Percentiles rank a stretch among this genome's conserved stretches.
Conservation (phyloP, 2,797 vertebrate genomes). For the Melanotaenia trifasciata region DNA sequence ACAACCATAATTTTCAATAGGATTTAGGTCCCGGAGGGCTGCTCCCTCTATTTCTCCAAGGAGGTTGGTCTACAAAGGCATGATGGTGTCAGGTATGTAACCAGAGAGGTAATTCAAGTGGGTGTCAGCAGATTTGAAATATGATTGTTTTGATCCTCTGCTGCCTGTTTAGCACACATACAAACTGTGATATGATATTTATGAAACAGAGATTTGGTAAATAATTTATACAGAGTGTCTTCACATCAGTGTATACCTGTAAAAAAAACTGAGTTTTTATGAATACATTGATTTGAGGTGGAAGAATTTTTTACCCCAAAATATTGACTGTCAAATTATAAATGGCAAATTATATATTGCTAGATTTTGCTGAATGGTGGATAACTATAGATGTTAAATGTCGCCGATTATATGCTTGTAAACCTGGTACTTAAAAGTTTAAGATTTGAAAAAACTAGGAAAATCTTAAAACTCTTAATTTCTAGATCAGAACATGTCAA, state of each 20-base stretch:
- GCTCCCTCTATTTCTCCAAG: conserved; percentile 66
- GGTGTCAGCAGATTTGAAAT: not conserved
- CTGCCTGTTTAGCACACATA: not conserved
- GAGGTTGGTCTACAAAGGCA: conserved; percentile 24
- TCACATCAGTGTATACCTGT: not conserved
- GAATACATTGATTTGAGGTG: not conserved
- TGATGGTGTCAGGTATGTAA: not conserved
- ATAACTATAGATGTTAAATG: no score
- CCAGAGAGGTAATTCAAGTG: not conserved
- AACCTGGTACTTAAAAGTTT: not conserved
- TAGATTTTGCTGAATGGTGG: not conserved
- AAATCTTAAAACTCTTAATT: not conserved
- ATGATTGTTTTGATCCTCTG: not conserved
- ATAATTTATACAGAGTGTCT: not conserved
- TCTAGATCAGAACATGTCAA: not conserved
- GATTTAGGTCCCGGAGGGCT: conserved; percentile 37
- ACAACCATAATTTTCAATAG: conserved; percentile 62
- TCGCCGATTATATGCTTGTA: no score
- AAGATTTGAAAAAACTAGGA: not conserved
- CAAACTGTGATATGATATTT: not conserved
- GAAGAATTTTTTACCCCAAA: not conserved
- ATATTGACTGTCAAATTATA: not conserved
- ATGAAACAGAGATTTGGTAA: not conserved
- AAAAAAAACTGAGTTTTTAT: not conserved
- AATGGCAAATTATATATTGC: not conserved